Conservation (phyloP, 2,797 vertebrate species). For the Peromyscus aztecus region DNA sequence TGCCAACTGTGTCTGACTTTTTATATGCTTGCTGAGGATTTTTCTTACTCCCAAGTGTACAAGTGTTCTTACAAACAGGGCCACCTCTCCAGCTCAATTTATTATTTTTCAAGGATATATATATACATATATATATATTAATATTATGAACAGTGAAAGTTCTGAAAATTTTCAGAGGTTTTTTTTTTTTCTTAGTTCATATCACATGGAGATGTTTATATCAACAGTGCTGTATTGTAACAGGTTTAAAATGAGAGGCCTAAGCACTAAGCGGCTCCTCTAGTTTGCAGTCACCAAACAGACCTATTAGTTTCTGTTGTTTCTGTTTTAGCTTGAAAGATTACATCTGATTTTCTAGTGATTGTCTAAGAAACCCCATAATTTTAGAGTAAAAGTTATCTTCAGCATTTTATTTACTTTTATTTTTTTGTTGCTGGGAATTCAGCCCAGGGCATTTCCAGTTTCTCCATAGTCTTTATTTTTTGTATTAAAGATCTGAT, state of each 20-base stretch:
- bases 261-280: neutral
- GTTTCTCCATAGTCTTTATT: neutral
- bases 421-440: neutral
- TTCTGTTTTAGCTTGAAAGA: conserved; percentile 35
- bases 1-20: neutral
- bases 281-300: conserved; percentile 20
- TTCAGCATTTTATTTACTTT: neutral
- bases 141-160: neutral
- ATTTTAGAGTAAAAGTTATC: conserved; percentile 34
- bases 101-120: conserved; percentile 22
- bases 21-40: neutral
- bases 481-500: conserved; percentile 44
- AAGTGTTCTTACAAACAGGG: neutral
- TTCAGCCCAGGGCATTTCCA: neutral
- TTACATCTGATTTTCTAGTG: conserved; percentile 41
- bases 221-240: neutral
- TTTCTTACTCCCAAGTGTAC: neutral
- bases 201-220: neutral
- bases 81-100: neutral
- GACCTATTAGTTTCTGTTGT: neutral
- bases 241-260: neutral
- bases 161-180: neutral
- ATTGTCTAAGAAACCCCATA: neutral
- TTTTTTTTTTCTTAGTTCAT: neutral
- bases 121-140: neutral